Conservation (phyloP, 2,113 vertebrate genomes). For the Hippocampus comes region DNA sequence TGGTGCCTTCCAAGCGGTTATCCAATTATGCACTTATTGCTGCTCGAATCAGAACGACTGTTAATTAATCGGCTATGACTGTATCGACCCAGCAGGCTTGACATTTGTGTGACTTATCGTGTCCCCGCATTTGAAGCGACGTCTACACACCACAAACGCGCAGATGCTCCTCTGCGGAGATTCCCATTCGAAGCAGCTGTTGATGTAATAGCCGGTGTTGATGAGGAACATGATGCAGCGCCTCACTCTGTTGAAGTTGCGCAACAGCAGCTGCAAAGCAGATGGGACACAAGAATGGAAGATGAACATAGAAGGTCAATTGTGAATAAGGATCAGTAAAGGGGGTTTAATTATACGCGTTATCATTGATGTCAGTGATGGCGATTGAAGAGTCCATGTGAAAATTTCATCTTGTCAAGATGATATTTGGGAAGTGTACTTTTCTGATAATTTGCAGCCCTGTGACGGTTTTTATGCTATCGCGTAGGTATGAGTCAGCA, state of each 20-base stretch:
- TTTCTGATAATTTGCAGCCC: not conserved
- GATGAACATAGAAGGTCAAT: not conserved
- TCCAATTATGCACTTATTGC: not conserved
- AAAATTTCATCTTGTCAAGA: not conserved
- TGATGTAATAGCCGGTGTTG: constrained; percentile 87
- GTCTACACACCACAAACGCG: constrained; percentile 87
- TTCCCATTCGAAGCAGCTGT: constrained; percentile 98
- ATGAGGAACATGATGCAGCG: constrained; percentile 89
- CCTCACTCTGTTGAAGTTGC: constrained; percentile 88
- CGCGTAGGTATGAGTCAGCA: not conserved
- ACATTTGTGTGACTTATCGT: not conserved
- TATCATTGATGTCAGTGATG: not conserved
- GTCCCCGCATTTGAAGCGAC: not conserved
- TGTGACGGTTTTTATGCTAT: not conserved
- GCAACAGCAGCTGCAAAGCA: constrained; percentile 81
- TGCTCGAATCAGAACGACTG: not conserved
- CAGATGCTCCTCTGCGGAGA: constrained; percentile 95
- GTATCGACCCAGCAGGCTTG: not conserved
- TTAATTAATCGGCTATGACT: not conserved
- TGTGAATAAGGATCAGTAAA: not conserved
- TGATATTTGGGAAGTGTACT: not conserved
- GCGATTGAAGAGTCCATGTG: not conserved
- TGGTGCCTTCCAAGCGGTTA: not conserved
- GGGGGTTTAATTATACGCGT: not conserved
- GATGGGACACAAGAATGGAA: constrained; percentile 3